Base-by-base conservation (phyloP, 2,113 vertebrate genomes). In the Phainopepla nitens region DNA sequence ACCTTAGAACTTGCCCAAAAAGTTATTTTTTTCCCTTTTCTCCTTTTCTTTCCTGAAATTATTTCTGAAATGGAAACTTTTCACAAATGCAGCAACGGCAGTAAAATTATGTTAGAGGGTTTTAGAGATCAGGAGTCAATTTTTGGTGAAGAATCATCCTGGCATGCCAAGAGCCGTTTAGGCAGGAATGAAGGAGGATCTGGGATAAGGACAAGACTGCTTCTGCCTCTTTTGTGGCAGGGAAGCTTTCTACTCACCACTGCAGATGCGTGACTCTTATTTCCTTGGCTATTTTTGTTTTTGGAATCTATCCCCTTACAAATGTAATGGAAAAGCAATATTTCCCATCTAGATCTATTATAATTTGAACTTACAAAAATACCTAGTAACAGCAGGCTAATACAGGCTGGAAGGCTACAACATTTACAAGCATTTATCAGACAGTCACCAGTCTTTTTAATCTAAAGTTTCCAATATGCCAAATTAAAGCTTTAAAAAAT, bases 401-500 rank as follows among this genome's bases (percentile, higher is more conserved):
- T 87, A 81, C 56, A 49, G 64, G 47, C 35, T 83, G 39, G 28
- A 86, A 95, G 24, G 58, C 41, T 73, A 72, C 28, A 58, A 58
- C 35, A 65, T 80, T 91, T 91, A 47, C 25, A 80, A 50, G 24
- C 39, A 41, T 86, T 89, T 92, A 82, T 82, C 31, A 86, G 79
- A 70, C 35, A 81, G 41, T 80, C 51, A 53, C 51, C 14, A n/a
- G 35, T 36, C 49, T 72, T 92, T 92, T 66, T 71, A 75, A 78
- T 75, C 56, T 50, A 36, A 36, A 84, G 15, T 82, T 75, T 94
- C 84, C 60, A 82, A 84, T 79, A 82, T 84, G 16, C 36, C 20
- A 87, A 83, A 86, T 71, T 75, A 89, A 93, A 87, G 28, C 56
- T 84, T 78, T 93, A 53, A 64, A 87, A 96, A 76, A 58, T 35